phyloP scores from a whole-genome alignment of 2,113 vertebrate species.

The Prolemur simus region DNA sequence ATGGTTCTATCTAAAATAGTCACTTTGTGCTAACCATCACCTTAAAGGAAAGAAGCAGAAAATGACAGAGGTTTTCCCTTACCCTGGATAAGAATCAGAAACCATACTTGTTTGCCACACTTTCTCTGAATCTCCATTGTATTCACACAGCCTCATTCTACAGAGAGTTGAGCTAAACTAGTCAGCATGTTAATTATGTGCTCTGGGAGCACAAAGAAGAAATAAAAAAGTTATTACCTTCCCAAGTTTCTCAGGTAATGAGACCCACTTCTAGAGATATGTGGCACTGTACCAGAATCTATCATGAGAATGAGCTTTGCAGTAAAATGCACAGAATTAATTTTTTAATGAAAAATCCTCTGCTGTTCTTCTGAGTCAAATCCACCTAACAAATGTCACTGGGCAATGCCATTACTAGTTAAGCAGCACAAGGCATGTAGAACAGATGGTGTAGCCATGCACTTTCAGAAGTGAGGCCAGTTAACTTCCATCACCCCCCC shows the following conservation, averaged over 20 bases:
- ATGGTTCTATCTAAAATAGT: not conserved
- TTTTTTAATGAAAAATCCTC: slow-evolving; percentile 86
- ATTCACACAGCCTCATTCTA: slow-evolving; percentile 74
- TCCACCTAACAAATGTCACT: slow-evolving; percentile 85
- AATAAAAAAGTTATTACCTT: slow-evolving; percentile 84
- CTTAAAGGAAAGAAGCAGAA: not conserved
- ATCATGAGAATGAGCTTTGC: slow-evolving; percentile 82
- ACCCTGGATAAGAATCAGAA: not conserved
- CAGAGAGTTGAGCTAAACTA: slow-evolving; percentile 80
- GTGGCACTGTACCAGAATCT: slow-evolving; percentile 83
- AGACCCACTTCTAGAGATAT: slow-evolving; percentile 80
- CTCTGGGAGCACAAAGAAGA: slow-evolving; percentile 81
- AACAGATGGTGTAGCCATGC: slow-evolving; percentile 81
- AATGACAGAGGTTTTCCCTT: not conserved
- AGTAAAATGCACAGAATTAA: slow-evolving; percentile 82
- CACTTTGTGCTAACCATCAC: not conserved
- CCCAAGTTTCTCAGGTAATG: slow-evolving; percentile 85
- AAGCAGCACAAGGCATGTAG: slow-evolving; percentile 81
- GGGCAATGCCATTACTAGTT: slow-evolving; percentile 84
- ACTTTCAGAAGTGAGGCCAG: slow-evolving; percentile 78
- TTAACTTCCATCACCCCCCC: slow-evolving; percentile 80
- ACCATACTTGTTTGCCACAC: slow-evolving; percentile 57
- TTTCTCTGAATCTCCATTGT: slow-evolving; percentile 76
- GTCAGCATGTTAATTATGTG: slow-evolving; percentile 84
- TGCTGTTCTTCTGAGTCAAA: slow-evolving; percentile 77